A percentile compares a stretch with the other conserved stretches of the same genome.
These are phyloP conservation scores for Enteromius argenteus DNA, from an alignment of 2,797 vertebrate genomes.

Conservation along the genomic window DNA sequence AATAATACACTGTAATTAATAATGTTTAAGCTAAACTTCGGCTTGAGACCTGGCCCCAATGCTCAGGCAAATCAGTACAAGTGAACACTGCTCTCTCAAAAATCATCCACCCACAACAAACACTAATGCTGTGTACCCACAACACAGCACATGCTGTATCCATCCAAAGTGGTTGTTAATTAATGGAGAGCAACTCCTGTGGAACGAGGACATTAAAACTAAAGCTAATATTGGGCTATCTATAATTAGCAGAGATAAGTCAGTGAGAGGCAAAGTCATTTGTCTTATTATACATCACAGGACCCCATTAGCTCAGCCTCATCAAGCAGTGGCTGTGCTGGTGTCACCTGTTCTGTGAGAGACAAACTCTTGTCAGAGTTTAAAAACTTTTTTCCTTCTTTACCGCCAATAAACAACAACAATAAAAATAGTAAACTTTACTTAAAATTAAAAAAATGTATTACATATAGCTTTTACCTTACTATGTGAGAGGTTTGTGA, in stretches of 20 bases:
- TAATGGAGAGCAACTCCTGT: conserved; percentile 35
- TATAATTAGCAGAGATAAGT: conserved; percentile 54
- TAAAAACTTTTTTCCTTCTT: conserved; percentile 17
- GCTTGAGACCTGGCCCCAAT: not conserved
- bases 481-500: not conserved
- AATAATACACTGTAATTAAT: not conserved
- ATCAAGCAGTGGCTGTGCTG: conserved; percentile 32
- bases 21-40: not conserved
- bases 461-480: not conserved
- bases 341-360: conserved; percentile 20
- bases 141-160: conserved; percentile 23
- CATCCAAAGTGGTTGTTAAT: conserved; percentile 37
- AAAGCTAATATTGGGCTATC: conserved; percentile 57
- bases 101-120: conserved; percentile 32
- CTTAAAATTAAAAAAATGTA: not conserved
- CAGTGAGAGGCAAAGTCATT: conserved; percentile 53
- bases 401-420: not conserved
- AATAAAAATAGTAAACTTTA: not conserved
- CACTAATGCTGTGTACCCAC: not conserved
- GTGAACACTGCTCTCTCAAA: conserved; percentile 8
- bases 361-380: conserved; percentile 29
- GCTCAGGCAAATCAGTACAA: not conserved
- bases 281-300: conserved; percentile 59
- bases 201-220: conserved; percentile 47
- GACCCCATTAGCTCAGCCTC: conserved; percentile 48